These are phyloP conservation scores for Drosophila rufa DNA, from an alignment of 1,140 invertebrate species.

Conservation along the genomic window DNA sequence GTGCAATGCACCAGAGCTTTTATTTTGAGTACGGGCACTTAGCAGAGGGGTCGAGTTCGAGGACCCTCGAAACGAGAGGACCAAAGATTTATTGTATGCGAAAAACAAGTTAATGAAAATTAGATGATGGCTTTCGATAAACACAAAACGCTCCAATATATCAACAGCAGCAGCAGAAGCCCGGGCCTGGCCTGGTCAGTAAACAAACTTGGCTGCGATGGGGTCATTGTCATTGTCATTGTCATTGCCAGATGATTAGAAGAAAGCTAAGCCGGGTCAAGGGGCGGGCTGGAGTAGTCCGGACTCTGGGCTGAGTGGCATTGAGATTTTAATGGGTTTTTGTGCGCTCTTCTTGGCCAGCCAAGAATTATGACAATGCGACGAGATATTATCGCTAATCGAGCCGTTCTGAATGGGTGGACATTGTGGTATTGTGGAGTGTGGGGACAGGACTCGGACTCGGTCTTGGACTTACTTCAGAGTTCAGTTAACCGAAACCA, in stretches of 20 bases:
- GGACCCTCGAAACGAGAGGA: slow-evolving; percentile 29
- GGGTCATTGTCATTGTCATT: slow-evolving; percentile 63
- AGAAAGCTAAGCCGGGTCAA: slow-evolving; percentile 51
- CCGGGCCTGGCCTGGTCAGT: slow-evolving; percentile 21
- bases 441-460: not conserved
- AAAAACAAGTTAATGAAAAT: slow-evolving; percentile 79
- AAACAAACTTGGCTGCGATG: slow-evolving; percentile 41
- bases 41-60: slow-evolving; percentile 21
- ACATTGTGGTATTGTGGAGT: slow-evolving; percentile 10
- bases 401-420: slow-evolving; percentile 39
- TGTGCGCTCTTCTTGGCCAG: slow-evolving; percentile 39
- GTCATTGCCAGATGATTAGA: slow-evolving; percentile 70
- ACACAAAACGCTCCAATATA: slow-evolving; percentile 67
- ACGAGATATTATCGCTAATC: slow-evolving; percentile 80
- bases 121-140: slow-evolving; percentile 80
- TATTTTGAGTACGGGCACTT: slow-evolving; percentile 6
- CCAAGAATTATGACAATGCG: slow-evolving; percentile 81
- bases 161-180: slow-evolving; percentile 44
- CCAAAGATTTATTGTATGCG: slow-evolving; percentile 67
- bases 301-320: slow-evolving; percentile 24
- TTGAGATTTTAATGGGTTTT: slow-evolving; percentile 78
- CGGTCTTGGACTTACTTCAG: slow-evolving; percentile 55
- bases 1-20: not conserved
- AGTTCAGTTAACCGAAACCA: slow-evolving; percentile 78
- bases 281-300: not conserved